Base-by-base conservation (phyloP, 2,888 invertebrate species). In the Cryptus armator region DNA sequence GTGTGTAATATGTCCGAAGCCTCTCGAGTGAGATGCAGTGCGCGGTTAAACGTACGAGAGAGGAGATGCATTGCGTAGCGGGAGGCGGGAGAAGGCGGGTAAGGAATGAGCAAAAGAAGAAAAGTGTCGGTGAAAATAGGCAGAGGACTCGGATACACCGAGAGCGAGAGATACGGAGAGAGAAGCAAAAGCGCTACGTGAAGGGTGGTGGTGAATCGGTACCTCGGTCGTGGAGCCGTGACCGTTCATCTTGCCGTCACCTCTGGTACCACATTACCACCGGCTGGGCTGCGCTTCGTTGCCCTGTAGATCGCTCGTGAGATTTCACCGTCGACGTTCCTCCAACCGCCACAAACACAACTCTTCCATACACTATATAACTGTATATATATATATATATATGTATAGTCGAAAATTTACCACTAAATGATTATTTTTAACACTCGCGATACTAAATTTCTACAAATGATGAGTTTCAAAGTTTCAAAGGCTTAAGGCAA, bases 181-280 rank as follows among this genome's bases (percentile, higher is more conserved):
- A 51, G 48, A 81, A 10, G 56, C 56, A 44, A n/a, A 19, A 68
- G 64, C 59, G 44, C 32, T 46, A 66, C 37, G 76, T 16, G 51
- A 64, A 78, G 66, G 53, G 76, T 68, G 24, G 75, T 51, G 76
- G 72, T 84, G 81, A 83, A 89, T 79, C 81, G 44, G 74, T 84
- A 88, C 93, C 93, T 93, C 92, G 89, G 86, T 91, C 89, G 90
- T 88, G 89, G 90, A 91, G 87, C 90, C 89, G 91, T 92, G 92
- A 90, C 91, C 92, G 91, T 93, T 93, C 93, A 92, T 92, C 91
- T 92, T 92, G 91, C 88, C 91, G 91, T 92, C 90, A 92, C 91
- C 91, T 91, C 90, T 89, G 90, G 89, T 90, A 90, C 90, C 90
- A 89, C 92, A 92, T 92, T 91, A 91, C 92, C 90, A 84, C 88